Conservation (phyloP, 2,113 vertebrate genomes). For the Atherinomorus stipes region DNA sequence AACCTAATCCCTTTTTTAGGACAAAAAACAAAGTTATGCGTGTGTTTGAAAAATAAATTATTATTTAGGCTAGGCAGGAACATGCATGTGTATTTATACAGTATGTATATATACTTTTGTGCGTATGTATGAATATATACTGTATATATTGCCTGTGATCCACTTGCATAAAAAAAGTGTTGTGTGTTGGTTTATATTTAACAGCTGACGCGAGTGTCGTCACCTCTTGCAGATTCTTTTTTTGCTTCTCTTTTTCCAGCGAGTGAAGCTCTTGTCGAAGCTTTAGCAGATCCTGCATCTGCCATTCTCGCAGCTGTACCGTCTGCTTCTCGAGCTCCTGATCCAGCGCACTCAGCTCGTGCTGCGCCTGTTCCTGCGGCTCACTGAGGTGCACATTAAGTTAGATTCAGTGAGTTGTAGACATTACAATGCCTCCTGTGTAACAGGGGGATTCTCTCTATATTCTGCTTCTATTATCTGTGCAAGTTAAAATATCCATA, state of each 20-base stretch:
- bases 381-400: constrained; percentile 60
- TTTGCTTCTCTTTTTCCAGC: constrained; percentile 80
- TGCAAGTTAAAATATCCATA: no score
- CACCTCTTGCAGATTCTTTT: constrained; percentile 84
- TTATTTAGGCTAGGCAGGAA: no score
- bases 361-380: constrained; percentile 58
- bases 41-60: no score
- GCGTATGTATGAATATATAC: no score
- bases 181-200: not conserved
- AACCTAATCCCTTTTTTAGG: no score
- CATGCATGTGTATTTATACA: no score
- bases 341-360: constrained; percentile 72
- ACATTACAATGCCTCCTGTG: not conserved
- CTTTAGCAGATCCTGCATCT: constrained; percentile 84
- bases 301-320: constrained; percentile 81
- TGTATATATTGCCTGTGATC: no score
- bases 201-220: not conserved
- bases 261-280: constrained; percentile 80
- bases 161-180: no score
- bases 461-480: not conserved
- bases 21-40: no score
- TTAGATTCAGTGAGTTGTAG: not conserved
- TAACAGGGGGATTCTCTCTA: not conserved
- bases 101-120: no score
- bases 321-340: constrained; percentile 74